Base-by-base conservation (phyloP, 2,797 vertebrate genomes). In the Mustela erminea region DNA sequence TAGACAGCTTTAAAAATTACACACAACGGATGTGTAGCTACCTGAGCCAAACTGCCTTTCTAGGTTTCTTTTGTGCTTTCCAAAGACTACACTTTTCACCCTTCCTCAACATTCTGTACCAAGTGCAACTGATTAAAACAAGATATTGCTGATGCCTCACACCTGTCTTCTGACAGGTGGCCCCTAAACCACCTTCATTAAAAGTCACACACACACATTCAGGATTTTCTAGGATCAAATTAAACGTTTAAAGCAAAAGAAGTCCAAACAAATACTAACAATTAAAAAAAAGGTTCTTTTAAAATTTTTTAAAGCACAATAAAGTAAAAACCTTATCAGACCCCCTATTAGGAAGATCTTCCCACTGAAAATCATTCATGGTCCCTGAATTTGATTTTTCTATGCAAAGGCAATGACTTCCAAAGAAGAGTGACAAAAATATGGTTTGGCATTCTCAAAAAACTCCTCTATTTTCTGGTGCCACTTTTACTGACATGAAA, bases 11-110 rank as follows among this genome's bases (percentile, higher is more conserved):
- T 93, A 60, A 97, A 80, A 97, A 93, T 0, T 35, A 95, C 92
- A 97, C 72, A 96, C 35, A 83, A 82, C 35, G 64, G 84, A 89
- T 86, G 68, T 80, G 93, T 90, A 97, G 95, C 92, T 98, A 96
- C 98, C 97, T 98, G 97, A 98, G 98, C 96, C 94, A 29, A 98
- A 97, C 97, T 93, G 95, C 94, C 97, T 98, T 96, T 97, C 96
- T 93, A 97, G 97, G 94, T 98, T 98, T 96, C 95, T 96, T 97
- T 97, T 72, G 14, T 98, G 98, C 97, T 98, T 98, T 97, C 90
- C 96, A 93, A 97, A 98, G 92, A 81, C 96, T 78, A 87, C 1
- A 41, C 93, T 78, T 10, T 0, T 86, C 97, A 93, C 43, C 49
- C 91, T 54, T 94, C 92, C 88, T 97, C 92, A 78, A 85, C 97